Evolutionary conservation across 1,140 invertebrate genomes (phyloP), one percentile per base, ranked within the genome.

Genomic region (Aphidius gifuensis): DNA sequence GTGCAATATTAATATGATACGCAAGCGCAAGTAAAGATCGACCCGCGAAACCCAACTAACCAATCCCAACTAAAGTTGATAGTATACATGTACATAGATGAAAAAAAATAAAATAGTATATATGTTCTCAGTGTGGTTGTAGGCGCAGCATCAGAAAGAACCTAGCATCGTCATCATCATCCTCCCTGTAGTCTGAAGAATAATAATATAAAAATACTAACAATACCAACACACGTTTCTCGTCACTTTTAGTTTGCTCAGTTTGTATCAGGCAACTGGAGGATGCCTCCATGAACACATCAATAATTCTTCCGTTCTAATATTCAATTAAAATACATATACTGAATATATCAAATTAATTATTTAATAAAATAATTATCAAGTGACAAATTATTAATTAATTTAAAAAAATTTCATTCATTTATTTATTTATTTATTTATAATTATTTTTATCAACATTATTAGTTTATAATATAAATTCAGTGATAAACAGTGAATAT

Each of bases 21-120:
- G 74, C 71, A 61, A 74, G 72, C 74, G 76, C 70, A 54, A 46
- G n/a, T 11, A 39, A 65, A 72, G 70, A 80, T 80, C 78, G 77
- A 80, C 77, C 78, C 74, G 76, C 74, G 76, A 80, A 80, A 80
- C 74, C 39, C 39, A 69, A 60, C 64, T 57, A 55, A 51, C 66
- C 66, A 74, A 71, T 73, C 57, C 61, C 40, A 43, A 16, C 45
- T 44, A 45, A 23, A 56, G 11, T 54, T 9, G 47, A 40, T 42
- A 21, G 43, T n/a, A 51, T 16, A 39, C 9, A 53, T 53, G 6
- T 39, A 53, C 32, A 51, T 38, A 9, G 9, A 32, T 38, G 16
- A 16, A 6, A 51, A 51, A 16, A 9, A 8, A 32, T 11, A 38
- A 9, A 53, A 11, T 9, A 9, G 1, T 2, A 49, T 9, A n/a